Percentiles rank a stretch among this genome's conserved stretches.
phyloP scores from a whole-genome alignment of 1,140 invertebrate species.

The Drosophila kurseongensis region DNA sequence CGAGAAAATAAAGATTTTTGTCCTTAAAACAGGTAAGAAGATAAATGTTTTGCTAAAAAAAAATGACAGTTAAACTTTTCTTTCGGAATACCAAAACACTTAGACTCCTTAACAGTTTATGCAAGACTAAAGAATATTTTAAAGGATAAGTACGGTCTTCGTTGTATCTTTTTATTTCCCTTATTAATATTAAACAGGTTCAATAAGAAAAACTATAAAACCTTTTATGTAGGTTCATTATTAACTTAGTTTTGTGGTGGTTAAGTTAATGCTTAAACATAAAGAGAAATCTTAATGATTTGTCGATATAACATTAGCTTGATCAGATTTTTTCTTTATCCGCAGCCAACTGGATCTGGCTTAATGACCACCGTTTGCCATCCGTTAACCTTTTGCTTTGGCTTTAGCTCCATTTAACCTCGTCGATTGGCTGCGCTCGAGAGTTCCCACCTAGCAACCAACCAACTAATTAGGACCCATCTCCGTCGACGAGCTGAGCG shows the following conservation, averaged over 20 bases:
- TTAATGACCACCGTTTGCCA: slow-evolving; percentile 55
- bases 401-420: slow-evolving; percentile 63
- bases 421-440: slow-evolving; percentile 47
- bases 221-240: no score
- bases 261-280: neutral
- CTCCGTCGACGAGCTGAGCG: slow-evolving; percentile 31
- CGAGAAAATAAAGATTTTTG: neutral
- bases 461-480: slow-evolving; percentile 67
- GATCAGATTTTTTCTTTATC: slow-evolving; percentile 8
- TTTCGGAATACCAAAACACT: neutral
- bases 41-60: slow-evolving; percentile 2
- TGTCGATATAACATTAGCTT: slow-evolving; percentile 18
- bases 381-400: slow-evolving; percentile 68
- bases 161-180: no score
- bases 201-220: no score
- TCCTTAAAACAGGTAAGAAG: slow-evolving; percentile 3
- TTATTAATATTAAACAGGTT: no score
- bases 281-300: neutral
- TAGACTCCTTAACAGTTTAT: neutral
- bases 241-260: no score
- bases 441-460: slow-evolving; percentile 42
- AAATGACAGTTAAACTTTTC: neutral
- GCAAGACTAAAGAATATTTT: no score
- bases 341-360: slow-evolving; percentile 13
- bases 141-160: no score